Evolutionary conservation across 2,888 invertebrate species (phyloP).

Genomic region (Eristalis arbustorum): DNA sequence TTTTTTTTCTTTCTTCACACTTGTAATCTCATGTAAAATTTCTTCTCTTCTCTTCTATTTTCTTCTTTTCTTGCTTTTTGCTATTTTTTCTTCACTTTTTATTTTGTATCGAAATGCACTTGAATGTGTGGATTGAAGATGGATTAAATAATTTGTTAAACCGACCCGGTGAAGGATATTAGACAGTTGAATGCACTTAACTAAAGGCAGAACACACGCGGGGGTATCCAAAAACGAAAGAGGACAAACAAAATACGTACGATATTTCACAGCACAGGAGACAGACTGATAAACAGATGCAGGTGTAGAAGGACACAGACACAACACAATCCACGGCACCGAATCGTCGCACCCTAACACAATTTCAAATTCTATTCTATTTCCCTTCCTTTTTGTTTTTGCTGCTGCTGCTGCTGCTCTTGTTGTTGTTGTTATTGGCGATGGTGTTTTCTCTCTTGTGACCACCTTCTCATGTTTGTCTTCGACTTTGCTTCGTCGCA

Average conservation of each 20-base stretch:
- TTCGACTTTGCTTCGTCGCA: not conserved
- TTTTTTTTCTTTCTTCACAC: not conserved
- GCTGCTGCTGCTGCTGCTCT: not conserved
- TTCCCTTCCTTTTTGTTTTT: conserved; percentile 3
- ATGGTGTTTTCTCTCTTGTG: conserved; percentile 15
- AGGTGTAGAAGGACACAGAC: conserved; percentile 55
- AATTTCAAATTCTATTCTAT: conserved; percentile 53
- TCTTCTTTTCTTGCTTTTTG: not conserved
- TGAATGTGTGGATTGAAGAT: not conserved
- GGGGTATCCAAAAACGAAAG: conserved; percentile 15
- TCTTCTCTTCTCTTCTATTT: not conserved
- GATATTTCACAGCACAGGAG: conserved; percentile 2
- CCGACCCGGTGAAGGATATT: conserved; percentile 8
- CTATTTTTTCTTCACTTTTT: not conserved
- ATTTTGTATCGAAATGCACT: conserved; percentile 6
- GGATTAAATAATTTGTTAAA: conserved; percentile 8
- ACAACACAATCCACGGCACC: not conserved
- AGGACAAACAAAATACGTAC: not conserved
- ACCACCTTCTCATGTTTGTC: not conserved
- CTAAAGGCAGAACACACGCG: conserved; percentile 58
- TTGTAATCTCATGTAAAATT: not conserved
- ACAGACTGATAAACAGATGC: conserved; percentile 60
- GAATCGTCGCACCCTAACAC: conserved; percentile 61
- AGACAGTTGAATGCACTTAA: conserved; percentile 64
- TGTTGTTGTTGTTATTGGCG: not conserved